Percentiles rank a stretch among this genome's conserved stretches.
Conservation (phyloP, 2,797 vertebrate species). For the Australoheros facetus region DNA sequence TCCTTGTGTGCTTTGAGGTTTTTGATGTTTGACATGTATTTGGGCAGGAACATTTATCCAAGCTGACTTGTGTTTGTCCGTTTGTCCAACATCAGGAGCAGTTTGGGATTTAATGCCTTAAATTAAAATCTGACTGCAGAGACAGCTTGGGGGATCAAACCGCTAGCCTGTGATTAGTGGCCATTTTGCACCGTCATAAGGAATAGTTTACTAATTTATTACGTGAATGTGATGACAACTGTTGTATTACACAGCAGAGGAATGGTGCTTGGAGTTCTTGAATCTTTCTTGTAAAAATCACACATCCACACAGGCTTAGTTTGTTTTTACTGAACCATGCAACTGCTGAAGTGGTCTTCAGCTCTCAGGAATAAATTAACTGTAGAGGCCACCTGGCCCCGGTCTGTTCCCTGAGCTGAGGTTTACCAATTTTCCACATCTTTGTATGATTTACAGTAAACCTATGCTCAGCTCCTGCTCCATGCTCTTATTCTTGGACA, state of each 20-base stretch:
- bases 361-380: background rate
- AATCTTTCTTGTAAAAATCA: background rate
- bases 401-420: background rate
- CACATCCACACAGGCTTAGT: background rate
- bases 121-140: accelerated
- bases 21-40: background rate
- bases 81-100: background rate
- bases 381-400: background rate
- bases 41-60: background rate
- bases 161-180: background rate
- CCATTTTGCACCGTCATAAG: background rate
- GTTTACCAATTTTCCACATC: background rate
- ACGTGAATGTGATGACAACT: background rate
- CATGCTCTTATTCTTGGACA: background rate
- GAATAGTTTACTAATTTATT: background rate
- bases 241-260: background rate
- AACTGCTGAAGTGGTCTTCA: background rate
- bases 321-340: background rate
- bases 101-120: background rate
- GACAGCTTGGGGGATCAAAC: background rate
- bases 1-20: background rate
- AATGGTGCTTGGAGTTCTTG: background rate
- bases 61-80: background rate
- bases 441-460: too few relatives aligned
- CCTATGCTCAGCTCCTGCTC: background rate